Conservation (phyloP, 1,140 invertebrate genomes). For the Diplogasteroides magnus region DNA sequence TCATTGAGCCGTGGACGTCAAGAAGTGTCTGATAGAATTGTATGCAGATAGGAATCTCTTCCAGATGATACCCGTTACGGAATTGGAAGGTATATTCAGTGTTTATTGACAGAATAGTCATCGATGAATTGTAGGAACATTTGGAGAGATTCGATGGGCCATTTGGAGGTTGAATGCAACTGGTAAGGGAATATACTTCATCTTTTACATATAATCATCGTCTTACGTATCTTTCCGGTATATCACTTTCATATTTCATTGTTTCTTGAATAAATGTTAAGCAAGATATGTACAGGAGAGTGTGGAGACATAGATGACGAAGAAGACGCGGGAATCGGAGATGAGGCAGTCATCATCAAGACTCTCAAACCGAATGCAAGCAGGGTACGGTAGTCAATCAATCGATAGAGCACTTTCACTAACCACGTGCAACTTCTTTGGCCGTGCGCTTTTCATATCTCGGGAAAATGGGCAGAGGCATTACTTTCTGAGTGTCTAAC, state of each 20-base stretch:
- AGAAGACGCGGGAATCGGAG: conserved; percentile 32
- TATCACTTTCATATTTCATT: too few species aligned
- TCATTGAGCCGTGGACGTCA: conserved; percentile 38
- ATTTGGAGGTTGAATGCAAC: conserved; percentile 47
- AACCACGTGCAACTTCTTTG: too few species aligned
- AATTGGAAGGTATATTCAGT: conserved; percentile 32
- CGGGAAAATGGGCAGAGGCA: too few species aligned
- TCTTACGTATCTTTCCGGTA: too few species aligned
- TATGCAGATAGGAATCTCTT: conserved; percentile 48
- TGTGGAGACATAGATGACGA: conserved; percentile 48
- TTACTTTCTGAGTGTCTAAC: too few species aligned
- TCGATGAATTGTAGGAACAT: conserved; percentile 32
- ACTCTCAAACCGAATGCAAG: conserved; percentile 44
- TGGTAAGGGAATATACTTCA: too few species aligned
- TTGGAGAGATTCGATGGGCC: conserved; percentile 48
- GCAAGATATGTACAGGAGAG: too few species aligned
- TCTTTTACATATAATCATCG: too few species aligned
- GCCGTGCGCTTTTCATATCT: too few species aligned
- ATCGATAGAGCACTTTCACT: background rate
- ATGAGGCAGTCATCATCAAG: conserved; percentile 34
- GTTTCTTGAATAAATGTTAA: too few species aligned
- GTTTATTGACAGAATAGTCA: too few species aligned
- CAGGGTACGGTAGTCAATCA: conserved; percentile 3
- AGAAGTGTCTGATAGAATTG: conserved; percentile 43
- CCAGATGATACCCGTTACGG: conserved; percentile 36